Base-by-base conservation (phyloP, 2,888 invertebrate genomes). In the Calephelis perditalis region DNA sequence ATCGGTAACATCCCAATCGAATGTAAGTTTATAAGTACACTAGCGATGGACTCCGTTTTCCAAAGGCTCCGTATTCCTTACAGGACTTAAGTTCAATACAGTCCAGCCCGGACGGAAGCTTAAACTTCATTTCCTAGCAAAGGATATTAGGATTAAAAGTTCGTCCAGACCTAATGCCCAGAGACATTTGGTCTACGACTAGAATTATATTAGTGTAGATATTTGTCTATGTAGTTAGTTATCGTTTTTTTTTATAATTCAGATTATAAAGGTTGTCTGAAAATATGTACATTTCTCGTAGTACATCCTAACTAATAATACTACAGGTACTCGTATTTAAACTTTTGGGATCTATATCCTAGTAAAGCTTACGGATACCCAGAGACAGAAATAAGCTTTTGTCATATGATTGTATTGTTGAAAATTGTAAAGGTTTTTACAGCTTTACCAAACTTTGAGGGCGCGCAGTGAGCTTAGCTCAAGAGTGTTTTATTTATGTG, bases 111-210 rank as follows among this genome's bases (percentile, higher is more conserved):
- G 75, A 80, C 79, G 77, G 74, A 72, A 79, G 77, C 82, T 81
- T 78, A 81, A 84, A 86, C 84, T 84, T 84, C 77, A 85, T 85
- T 88, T 87, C 82, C 85, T 82, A 79, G 74, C 73, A 79, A 78
- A 81, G 84, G 82, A 82, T 83, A 82, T 84, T 81, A 78, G 73
- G 85, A 86, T 88, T 86, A 84, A 84, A 86, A 87, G 83, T 87
- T 86, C 71, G 73, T 65, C 76, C 68, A 69, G 73, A 68, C 75
- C 75, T 81, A 77, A 80, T 78, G 74, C 77, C 70, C 70, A 68
- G 71, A 75, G 77, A 73, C 75, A 73, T 74, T 70, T 69, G 74
- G 71, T 73, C 72, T 74, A 69, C 63, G 67, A 63, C 66, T 70
- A 69, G 71, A 52, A 35, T 52, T 52, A 52, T 52, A 52, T 52